Base-by-base conservation (phyloP, 1,140 invertebrate species). In the Lepeophtheirus salmonis region DNA sequence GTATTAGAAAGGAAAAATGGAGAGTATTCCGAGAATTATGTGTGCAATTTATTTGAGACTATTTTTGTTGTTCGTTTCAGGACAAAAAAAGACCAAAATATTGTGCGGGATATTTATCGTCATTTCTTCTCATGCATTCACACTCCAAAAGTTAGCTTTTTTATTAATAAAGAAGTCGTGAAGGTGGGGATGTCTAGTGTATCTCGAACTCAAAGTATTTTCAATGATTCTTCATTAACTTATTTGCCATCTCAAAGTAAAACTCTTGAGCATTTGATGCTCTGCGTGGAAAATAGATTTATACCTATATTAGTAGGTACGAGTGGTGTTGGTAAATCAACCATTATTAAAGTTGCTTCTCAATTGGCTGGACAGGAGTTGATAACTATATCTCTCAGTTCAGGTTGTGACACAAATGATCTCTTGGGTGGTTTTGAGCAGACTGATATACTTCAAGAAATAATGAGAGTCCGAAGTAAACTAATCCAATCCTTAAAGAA, bases 351-450 rank as follows among this genome's bases (percentile, higher is more conserved):
- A 68, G 73, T 84, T 17, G 70, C 95, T 21, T 80, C 90, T 0
- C 75, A 79, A 63, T 67, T 96, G 2, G 76, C 78, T 1, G 86
- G 86, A 0, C 77, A 80, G 63, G 75, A 79, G 56, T 73, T 97
- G 1, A 76, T 80, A 65, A 80, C 84, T 1, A 72, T 97, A 58
- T 77, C 82, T n/a, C 81, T 95, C 14, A 94, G 88, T 68, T 84
- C 87, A 26, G 81, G 86, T 48, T 96, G 91, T 80, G 92, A 97
- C 68, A 92, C 91, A 0, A 88, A 84, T 0, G 92, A 97, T 70
- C 79, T 97, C 50, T 75, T 97, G 3, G 92, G 92, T 54, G 88
- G 89, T 41, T 97, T 94, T 71, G 90, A 97, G 78, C 92, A 97
- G 78, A 84, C 91, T 64, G 77, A 77, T 72, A n/a, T 3, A 49